phyloP scores from a whole-genome alignment of 2,797 vertebrate genomes.

The Rhinella marina region DNA sequence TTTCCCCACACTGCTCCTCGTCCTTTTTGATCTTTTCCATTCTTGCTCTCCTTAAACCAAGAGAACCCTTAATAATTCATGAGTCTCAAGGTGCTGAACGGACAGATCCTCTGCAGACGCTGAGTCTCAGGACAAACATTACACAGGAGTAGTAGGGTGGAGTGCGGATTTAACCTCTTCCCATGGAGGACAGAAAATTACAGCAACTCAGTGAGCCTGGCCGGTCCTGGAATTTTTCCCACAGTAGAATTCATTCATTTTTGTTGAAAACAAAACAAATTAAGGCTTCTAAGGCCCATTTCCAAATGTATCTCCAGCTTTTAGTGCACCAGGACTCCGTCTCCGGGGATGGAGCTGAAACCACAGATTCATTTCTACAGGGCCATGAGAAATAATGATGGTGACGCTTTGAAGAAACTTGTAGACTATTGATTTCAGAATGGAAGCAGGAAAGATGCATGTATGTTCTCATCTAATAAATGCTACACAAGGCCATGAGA shows the following conservation, averaged over 20 bases:
- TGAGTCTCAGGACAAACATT: slow-evolving; percentile 50
- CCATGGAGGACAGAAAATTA: background rate
- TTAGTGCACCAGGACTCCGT: background rate
- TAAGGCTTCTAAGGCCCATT: background rate
- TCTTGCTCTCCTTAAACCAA: background rate
- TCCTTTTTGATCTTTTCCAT: slow-evolving; percentile 10
- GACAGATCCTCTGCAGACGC: slow-evolving; percentile 50
- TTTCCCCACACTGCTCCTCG: background rate
- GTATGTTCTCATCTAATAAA: too few relatives aligned
- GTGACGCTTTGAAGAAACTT: background rate
- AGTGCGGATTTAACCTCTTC: background rate
- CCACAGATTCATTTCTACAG: background rate
- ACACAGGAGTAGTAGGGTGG: slow-evolving; percentile 23
- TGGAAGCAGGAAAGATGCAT: too few relatives aligned
- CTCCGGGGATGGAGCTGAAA: background rate
- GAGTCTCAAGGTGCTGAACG: slow-evolving; percentile 41
- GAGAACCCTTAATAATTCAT: slow-evolving; percentile 49
- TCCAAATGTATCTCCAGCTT: background rate
- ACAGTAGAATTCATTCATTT: background rate
- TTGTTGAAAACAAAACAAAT: background rate
- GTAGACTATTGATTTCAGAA: background rate
- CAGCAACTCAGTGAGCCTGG: background rate
- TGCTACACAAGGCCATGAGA: too few relatives aligned
- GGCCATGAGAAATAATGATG: background rate
- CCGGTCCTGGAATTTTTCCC: background rate